These are phyloP conservation scores for Cassiopea andromeda DNA, from an alignment of 30 jellyfish, hydroid and myxozoan genomes.

Conservation along the genomic window DNA sequence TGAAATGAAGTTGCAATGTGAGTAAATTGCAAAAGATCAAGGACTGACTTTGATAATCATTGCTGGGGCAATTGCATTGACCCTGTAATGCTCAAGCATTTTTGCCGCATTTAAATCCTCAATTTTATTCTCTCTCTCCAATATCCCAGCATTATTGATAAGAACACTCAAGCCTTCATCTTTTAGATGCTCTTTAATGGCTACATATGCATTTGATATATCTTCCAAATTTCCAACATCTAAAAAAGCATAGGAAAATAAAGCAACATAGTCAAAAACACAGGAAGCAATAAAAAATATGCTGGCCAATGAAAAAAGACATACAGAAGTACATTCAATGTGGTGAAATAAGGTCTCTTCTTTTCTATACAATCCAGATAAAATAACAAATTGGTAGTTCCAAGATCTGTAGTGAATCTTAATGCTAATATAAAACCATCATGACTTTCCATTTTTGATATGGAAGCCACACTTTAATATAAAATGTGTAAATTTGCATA, in stretches of 20 bases:
- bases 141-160: slow-evolving; percentile 85
- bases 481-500: too few species aligned
- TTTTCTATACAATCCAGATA: too few species aligned
- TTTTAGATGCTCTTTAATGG: slow-evolving; percentile 44
- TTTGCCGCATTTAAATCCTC: slow-evolving; percentile 49
- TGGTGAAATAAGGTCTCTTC: too few species aligned
- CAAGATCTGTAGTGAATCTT: too few species aligned
- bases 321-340: too few species aligned
- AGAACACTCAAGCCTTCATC: slow-evolving; percentile 73
- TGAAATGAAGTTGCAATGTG: not conserved
- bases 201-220: slow-evolving; percentile 65
- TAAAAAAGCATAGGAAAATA: not conserved
- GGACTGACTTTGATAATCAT: slow-evolving; percentile 65
- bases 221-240: slow-evolving; percentile 75
- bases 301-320: not conserved
- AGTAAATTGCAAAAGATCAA: not conserved
- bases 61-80: slow-evolving; percentile 87
- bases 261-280: not conserved
- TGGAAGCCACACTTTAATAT: too few species aligned
- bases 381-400: too few species aligned
- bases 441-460: too few species aligned
- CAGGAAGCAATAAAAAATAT: not conserved
- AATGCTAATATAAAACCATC: too few species aligned
- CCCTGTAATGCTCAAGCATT: slow-evolving; percentile 45
- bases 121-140: slow-evolving; percentile 27